These are phyloP conservation scores for Resseliella maxima DNA, from an alignment of 2,888 invertebrate genomes.

Conservation along the genomic window DNA sequence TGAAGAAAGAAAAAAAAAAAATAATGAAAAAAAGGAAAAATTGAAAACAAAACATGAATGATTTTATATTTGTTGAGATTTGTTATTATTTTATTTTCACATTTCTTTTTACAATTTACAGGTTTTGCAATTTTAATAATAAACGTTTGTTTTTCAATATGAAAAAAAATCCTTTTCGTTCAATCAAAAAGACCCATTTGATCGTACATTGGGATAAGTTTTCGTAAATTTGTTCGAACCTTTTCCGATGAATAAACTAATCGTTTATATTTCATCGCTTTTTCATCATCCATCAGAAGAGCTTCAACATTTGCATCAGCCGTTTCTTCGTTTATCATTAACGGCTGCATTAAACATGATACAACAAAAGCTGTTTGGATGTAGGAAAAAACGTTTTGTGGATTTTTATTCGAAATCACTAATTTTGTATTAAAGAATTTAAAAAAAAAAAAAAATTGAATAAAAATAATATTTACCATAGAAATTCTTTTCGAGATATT, in stretches of 20 bases:
- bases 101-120: no score
- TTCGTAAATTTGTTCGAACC: slow-evolving; percentile 64
- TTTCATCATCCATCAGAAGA: slow-evolving; percentile 65
- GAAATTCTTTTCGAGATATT: slow-evolving; percentile 62
- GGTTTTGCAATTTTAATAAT: no score
- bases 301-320: slow-evolving; percentile 66
- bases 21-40: no score
- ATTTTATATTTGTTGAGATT: no score
- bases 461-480: slow-evolving; percentile 57
- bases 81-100: no score
- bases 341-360: slow-evolving; percentile 64
- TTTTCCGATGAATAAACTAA: slow-evolving; percentile 64
- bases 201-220: slow-evolving; percentile 65
- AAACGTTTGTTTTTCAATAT: no score
- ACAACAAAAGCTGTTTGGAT: slow-evolving; percentile 64
- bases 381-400: no score
- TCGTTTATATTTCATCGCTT: slow-evolving; percentile 64
- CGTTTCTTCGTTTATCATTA: slow-evolving; percentile 64
- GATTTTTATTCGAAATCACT: no score
- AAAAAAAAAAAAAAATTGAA: not conserved
- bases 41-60: no score
- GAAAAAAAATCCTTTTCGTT: no score
- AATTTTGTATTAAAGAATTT: no score
- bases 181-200: slow-evolving; percentile 64
- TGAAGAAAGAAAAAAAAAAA: no score